These are phyloP conservation scores for Caenorhabditis auriculariae DNA, from an alignment of 2,888 invertebrate genomes.

Conservation along the genomic window DNA sequence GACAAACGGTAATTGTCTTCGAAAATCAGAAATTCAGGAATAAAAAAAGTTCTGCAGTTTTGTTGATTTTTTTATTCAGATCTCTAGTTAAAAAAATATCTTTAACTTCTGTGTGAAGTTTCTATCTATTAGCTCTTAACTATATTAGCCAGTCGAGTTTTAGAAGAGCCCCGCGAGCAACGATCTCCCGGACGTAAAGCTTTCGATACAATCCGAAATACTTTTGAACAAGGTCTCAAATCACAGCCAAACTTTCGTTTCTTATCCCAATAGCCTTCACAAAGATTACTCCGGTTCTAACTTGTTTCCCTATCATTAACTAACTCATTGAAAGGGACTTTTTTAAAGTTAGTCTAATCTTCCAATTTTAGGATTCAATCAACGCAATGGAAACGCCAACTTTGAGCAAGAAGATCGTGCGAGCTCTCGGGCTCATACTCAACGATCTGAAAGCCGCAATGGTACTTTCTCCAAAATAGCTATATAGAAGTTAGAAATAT, in stretches of 20 bases:
- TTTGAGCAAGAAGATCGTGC: slow-evolving; percentile 24
- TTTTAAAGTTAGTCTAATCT: no score
- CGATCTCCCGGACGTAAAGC: slow-evolving; percentile 36
- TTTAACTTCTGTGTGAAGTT: no score
- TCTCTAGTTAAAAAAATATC: no score
- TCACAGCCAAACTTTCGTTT: neutral
- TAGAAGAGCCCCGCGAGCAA: slow-evolving; percentile 44
- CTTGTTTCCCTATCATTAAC: no score
- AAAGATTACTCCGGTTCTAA: no score
- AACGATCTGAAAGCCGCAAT: slow-evolving; percentile 34
- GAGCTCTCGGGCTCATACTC: slow-evolving; percentile 26
- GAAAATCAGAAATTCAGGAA: no score
- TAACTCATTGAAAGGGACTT: no score
- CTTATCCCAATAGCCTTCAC: neutral
- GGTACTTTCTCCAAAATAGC: slow-evolving; percentile 9
- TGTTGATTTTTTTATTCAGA: no score
- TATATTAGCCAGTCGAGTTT: no score
- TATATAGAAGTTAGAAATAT: neutral
- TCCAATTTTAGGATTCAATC: no score
- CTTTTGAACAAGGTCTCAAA: slow-evolving; percentile 46
- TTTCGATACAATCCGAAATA: slow-evolving; percentile 45
- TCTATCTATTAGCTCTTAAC: no score
- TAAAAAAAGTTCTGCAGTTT: no score
- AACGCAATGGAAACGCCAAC: slow-evolving; percentile 13
- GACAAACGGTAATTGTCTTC: neutral